Base-by-base conservation (phyloP, 2,888 invertebrate genomes). In the Drosophila robusta region DNA sequence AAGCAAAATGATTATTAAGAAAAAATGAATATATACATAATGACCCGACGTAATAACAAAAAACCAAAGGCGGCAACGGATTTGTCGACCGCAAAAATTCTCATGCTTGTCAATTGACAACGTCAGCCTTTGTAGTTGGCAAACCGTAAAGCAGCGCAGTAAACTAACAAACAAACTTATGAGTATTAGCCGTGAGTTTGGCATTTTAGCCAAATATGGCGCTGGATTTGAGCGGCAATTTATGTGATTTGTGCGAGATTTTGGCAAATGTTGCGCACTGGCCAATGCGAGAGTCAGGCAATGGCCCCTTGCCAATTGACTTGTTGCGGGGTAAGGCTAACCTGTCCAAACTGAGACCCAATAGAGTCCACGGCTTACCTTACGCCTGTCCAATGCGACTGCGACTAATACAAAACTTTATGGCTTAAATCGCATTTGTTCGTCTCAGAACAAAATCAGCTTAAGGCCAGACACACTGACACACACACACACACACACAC, bases 181-280 rank as follows among this genome's bases (percentile, higher is more conserved):
- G 83, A 79, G 83, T 86, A 88, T 83, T 88, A 83, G 83, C 83
- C 78, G 66, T 72, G 72, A 67, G 86, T 77, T 81, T 85, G 85
- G 85, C 85, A 89, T 85, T 85, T 89, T 84, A 62, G 73, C 85
- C 85, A 89, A 87, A 89, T 89, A 85, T 73, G 87, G 85, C 58
- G 62, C 44, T 61, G 78, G 73, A 80, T 82, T 82, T 77, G 71
- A 74, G 77, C 80, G 78, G 77, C 86, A 60, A 86, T 83, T 88
- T 88, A 88, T 88, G 89, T 86, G 87, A 84, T 87, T 87, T 87
- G 85, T 80, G 70, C 58, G 60, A 72, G 83, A 83, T 83, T 83
- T 83, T 82, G 89, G 87, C 87, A 86, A 83, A 86, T 88, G 75
- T 51, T 75, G 86, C 65, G 80, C 76, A 56, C 54, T 54, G 47